Conservation (phyloP, 2,113 vertebrate species). For the Calonectris borealis region DNA sequence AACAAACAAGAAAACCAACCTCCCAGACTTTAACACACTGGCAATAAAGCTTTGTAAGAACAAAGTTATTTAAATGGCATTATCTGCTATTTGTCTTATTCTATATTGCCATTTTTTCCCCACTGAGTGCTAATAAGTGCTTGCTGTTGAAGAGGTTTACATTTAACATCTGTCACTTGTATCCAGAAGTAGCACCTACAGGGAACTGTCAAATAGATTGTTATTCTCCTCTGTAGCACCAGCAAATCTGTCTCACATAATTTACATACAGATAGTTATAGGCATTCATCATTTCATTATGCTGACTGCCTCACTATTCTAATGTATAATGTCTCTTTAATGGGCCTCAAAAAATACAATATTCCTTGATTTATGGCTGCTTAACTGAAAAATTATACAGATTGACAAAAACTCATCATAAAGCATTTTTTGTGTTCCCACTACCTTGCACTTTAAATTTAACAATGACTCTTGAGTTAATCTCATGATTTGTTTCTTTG, state of each 20-base stretch:
- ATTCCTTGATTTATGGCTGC: conserved; percentile 83
- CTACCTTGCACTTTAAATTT: conserved; percentile 58
- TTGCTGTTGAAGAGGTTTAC: conserved; percentile 67
- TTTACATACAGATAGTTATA: conserved; percentile 79
- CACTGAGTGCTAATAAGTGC: conserved; percentile 67
- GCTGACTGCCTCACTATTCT: conserved; percentile 76
- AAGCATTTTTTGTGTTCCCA: conserved; percentile 59
- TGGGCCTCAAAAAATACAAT: conserved; percentile 83
- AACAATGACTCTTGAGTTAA: conserved; percentile 61
- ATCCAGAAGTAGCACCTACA: conserved; percentile 67
- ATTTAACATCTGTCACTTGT: conserved; percentile 75
- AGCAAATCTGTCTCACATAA: conserved; percentile 75
- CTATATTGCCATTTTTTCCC: conserved; percentile 52
- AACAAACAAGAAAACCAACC: background rate
- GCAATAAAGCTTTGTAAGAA: conserved; percentile 36
- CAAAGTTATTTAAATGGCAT: conserved; percentile 62
- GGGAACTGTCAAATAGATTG: conserved; percentile 71
- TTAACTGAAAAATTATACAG: conserved; percentile 85
- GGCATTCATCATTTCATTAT: conserved; percentile 80
- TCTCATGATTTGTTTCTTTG: conserved; percentile 29
- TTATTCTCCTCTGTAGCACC: conserved; percentile 68
- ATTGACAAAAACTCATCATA: conserved; percentile 70
- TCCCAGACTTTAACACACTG: background rate
- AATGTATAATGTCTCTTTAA: conserved; percentile 83
- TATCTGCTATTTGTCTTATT: conserved; percentile 66